Evolutionary conservation across 2,113 vertebrate genomes (phyloP).

Genomic region (Astatotilapia flaviijosephi): DNA sequence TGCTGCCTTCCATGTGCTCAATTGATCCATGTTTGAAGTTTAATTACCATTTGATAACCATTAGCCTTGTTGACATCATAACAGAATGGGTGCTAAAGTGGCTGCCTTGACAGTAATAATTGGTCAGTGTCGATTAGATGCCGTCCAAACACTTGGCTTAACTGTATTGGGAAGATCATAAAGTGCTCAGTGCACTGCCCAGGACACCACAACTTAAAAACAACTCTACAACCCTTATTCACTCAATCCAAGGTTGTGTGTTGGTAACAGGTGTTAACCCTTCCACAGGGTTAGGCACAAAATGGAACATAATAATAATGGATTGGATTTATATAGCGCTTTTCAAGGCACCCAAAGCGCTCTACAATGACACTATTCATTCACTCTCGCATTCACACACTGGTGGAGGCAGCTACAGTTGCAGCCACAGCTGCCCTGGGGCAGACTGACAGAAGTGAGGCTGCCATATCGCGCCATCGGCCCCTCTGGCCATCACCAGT

Average conservation of each 20-base stretch:
- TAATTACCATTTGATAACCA: constrained; percentile 42
- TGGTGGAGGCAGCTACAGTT: no score
- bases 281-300: background rate
- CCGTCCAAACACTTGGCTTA: background rate
- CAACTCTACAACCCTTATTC: background rate
- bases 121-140: constrained; percentile 3
- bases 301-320: background rate
- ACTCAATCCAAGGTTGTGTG: background rate
- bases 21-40: constrained; percentile 45
- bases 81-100: background rate
- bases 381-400: no score
- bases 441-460: no score
- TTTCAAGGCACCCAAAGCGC: no score
- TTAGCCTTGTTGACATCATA: constrained; percentile 25
- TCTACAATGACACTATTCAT: no score
- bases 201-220: background rate
- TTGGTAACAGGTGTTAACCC: background rate
- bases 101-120: constrained; percentile 5
- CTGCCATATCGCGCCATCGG: no score
- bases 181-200: background rate
- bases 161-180: background rate
- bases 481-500: no score
- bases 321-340: no score
- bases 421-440: no score
- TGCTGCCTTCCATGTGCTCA: constrained; percentile 37